Evolutionary conservation across 2,888 invertebrate genomes (phyloP), one percentile per base, ranked within the genome.

Genomic region (Apamea epomidion): DNA sequence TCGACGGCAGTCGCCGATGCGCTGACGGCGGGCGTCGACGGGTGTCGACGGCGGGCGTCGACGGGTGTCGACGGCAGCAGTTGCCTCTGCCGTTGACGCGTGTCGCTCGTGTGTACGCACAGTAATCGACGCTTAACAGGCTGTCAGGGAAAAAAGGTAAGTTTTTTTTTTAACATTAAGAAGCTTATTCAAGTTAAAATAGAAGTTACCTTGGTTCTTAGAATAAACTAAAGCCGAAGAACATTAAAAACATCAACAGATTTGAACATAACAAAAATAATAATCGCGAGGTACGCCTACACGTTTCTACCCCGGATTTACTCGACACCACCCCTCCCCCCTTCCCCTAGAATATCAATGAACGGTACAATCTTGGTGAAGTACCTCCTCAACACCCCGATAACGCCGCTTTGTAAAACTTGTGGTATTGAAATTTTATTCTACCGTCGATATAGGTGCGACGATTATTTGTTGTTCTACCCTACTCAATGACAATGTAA

Each of bases 341-440:
- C 60, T 37, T 29, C 18, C 32, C 54, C 37, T 16, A 12, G 51
- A 74, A 79, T 84, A 84, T 86, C 85, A 81, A 76, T 79, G 85
- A 79, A 84, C 58, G 64, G 65, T 64, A 37, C 6, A 69, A 78
- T 68, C 48, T 62, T 68, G 14, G 12, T 48, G 51, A 32, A 65
- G 32, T 48, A n/a, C 21, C 60, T 21, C 60, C 45, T 45, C 42
- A 67, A 83, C 83, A 54, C 74, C 60, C 45, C 45, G 1, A 58
- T 32, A 62, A 14, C n/a, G 29, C 51, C 58, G n/a, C 32, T 78
- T 78, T 67, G 48, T 62, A 62, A 76, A 81, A 87, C 8, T 79
- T 79, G 69, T 65, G 58, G 81, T 78, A 84, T 85, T 76, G 81
- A 75, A 81, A 78, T 83, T 81, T 81, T 78, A 87, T 78, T 81